Conservation (phyloP, 2,113 vertebrate species). For the Eclectus roratus region DNA sequence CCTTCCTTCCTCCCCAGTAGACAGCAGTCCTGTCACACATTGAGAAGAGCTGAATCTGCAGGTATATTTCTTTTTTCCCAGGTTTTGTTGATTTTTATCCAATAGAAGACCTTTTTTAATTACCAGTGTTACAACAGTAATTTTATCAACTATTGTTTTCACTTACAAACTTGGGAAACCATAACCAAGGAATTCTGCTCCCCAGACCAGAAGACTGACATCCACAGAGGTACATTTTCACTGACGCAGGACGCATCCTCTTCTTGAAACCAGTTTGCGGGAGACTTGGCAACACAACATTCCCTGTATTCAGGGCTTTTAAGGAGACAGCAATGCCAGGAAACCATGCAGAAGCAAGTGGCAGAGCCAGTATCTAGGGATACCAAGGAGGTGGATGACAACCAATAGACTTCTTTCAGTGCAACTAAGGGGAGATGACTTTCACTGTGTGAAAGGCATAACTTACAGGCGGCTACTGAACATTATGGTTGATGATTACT, state of each 20-base stretch:
- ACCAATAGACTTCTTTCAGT: not conserved
- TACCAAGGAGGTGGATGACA: not conserved
- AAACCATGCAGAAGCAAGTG: not conserved
- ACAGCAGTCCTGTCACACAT: not conserved
- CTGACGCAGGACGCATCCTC: not conserved
- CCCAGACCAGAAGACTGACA: not conserved
- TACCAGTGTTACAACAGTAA: not conserved
- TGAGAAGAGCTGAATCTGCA: not conserved
- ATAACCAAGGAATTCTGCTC: not conserved
- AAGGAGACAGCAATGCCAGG: not conserved
- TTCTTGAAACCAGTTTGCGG: not conserved
- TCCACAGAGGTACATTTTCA: not conserved
- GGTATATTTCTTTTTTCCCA: not conserved
- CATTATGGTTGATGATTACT: not conserved
- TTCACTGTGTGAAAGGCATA: not conserved
- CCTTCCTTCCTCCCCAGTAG: not conserved
- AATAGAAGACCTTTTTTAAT: not conserved
- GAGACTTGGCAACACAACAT: not conserved
- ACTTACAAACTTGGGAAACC: not conserved
- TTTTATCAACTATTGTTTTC: not conserved
- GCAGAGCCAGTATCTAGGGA: not conserved
- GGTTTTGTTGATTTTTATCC: not conserved
- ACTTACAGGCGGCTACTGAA: not conserved
- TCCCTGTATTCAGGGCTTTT: not conserved
- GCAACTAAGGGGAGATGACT: not conserved